Evolutionary conservation across 1,140 invertebrate species (phyloP).

Genomic region (Sarcophaga peregrina): DNA sequence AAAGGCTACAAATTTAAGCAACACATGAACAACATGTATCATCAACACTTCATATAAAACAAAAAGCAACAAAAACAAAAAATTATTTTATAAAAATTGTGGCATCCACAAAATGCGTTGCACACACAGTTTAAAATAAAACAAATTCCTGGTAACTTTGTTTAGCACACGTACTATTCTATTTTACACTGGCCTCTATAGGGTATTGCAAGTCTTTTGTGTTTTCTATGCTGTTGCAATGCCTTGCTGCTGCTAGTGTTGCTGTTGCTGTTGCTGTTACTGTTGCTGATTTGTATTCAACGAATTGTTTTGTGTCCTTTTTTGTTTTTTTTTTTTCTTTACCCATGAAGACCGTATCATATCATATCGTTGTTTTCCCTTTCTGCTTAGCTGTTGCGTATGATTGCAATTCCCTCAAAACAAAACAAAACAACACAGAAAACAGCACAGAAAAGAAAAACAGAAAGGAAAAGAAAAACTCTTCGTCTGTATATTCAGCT

Average conservation of each 20-base stretch:
- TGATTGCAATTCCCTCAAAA: conserved; percentile 23
- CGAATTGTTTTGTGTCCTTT: neutral
- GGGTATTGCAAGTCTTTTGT: too few relatives aligned
- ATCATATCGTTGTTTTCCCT: neutral
- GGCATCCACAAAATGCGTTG: too few relatives aligned
- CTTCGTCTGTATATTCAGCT: too few relatives aligned
- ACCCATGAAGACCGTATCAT: conserved; percentile 9
- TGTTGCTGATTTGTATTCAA: conserved; percentile 31
- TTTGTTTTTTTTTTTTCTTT: neutral
- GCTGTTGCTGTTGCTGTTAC: neutral
- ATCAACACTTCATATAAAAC: neutral
- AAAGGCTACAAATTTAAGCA: conserved; percentile 34
- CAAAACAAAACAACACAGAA: neutral
- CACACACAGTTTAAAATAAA: too few relatives aligned
- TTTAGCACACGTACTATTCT: too few relatives aligned
- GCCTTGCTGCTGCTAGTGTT: too few relatives aligned
- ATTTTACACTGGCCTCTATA: too few relatives aligned
- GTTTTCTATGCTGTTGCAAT: too few relatives aligned
- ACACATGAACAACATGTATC: conserved; percentile 20
- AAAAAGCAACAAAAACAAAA: too few relatives aligned
- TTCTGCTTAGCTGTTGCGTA: conserved; percentile 25
- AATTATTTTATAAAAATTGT: too few relatives aligned
- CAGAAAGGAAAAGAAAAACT: too few relatives aligned
- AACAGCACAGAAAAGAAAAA: neutral
- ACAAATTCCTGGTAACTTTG: too few relatives aligned